These are phyloP conservation scores for Hipposideros armiger DNA, from an alignment of 2,113 vertebrate species.

Conservation along the genomic window DNA sequence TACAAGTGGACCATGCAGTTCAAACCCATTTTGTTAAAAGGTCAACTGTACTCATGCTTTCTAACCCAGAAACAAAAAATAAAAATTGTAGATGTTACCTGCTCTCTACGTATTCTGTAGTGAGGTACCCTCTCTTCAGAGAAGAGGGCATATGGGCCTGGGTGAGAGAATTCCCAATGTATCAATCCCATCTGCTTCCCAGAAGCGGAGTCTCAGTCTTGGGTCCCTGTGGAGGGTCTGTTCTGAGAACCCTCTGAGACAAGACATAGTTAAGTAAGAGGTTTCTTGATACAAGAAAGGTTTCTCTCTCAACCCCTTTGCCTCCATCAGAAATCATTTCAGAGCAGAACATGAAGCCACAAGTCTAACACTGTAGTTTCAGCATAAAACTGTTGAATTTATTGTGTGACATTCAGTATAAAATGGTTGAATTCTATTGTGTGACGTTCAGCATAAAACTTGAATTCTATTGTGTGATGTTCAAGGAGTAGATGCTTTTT, in stretches of 20 bases:
- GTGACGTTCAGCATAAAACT: background rate
- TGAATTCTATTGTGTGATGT: rapidly evolving
- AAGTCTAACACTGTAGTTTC: rapidly evolving
- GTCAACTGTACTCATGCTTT: background rate
- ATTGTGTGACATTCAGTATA: rapidly evolving
- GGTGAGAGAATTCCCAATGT: background rate
- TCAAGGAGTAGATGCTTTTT: background rate
- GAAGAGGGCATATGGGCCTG: background rate
- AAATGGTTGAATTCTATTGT: background rate
- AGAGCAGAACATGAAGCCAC: background rate
- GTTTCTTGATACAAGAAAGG: background rate
- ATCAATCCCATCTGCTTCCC: too few species aligned
- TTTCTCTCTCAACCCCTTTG: background rate
- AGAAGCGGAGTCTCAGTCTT: background rate
- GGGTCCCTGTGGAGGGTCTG: background rate
- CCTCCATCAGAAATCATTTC: background rate
- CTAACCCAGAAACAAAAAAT: background rate
- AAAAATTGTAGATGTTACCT: background rate
- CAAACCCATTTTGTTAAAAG: background rate
- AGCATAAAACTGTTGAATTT: background rate
- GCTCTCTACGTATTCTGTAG: background rate
- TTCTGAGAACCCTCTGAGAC: background rate
- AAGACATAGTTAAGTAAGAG: background rate
- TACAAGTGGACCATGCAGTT: background rate
- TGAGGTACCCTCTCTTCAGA: background rate